A percentile compares a stretch with the other conserved stretches of the same genome.
These are phyloP conservation scores for Pelodytes ibericus DNA, from an alignment of 2,797 vertebrate species.

Conservation along the genomic window DNA sequence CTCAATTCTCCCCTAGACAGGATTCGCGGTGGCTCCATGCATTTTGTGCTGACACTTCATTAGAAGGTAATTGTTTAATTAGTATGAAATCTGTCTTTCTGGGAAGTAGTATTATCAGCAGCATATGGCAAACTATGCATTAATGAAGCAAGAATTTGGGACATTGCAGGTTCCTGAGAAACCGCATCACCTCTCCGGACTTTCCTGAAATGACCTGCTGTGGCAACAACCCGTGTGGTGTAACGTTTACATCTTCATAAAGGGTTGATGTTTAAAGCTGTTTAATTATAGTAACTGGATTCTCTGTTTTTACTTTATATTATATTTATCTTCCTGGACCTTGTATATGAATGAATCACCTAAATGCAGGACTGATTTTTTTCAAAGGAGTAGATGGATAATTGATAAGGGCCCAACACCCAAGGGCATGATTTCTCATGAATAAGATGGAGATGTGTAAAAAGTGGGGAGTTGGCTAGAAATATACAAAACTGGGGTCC, in stretches of 20 bases:
- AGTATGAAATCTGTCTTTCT: slow-evolving; percentile 56
- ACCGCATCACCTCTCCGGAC: slow-evolving; percentile 37
- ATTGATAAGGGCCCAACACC: no score
- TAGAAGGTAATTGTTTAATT: slow-evolving; percentile 56
- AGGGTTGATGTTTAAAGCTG: slow-evolving; percentile 4
- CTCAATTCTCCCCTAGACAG: slow-evolving; percentile 51
- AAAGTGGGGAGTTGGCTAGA: no score
- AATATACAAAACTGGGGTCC: no score
- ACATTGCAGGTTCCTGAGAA: slow-evolving; percentile 35
- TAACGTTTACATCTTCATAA: slow-evolving; percentile 19
- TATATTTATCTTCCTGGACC: no score
- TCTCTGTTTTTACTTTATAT: no score
- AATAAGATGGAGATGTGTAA: no score
- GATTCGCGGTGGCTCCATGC: slow-evolving; percentile 38
- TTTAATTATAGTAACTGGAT: background rate
- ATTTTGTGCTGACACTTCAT: slow-evolving; percentile 55
- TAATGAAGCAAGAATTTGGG: slow-evolving; percentile 54
- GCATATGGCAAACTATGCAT: slow-evolving; percentile 54
- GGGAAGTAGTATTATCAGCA: slow-evolving; percentile 51
- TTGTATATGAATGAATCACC: no score
- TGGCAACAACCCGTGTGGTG: slow-evolving; percentile 16
- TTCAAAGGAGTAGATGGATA: no score
- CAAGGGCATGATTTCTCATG: no score
- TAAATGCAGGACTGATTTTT: no score
- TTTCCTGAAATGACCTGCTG: slow-evolving; percentile 33